phyloP scores from a whole-genome alignment of 92 coral and sea anemone genomes.

The Heliopora coerulea region DNA sequence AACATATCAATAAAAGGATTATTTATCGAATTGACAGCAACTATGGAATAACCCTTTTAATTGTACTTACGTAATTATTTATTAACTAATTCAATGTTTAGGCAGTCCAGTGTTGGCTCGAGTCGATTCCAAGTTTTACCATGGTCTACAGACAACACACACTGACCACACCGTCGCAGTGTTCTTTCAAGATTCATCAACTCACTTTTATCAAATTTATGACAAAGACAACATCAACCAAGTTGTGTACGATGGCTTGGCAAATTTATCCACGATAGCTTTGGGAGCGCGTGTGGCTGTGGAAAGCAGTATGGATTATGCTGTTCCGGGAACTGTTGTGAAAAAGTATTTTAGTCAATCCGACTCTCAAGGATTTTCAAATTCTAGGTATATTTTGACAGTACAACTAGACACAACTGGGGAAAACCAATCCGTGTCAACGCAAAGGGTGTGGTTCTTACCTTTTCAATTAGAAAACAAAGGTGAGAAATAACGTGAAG shows the following conservation, averaged over 20 bases:
- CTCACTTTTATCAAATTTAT: slow-evolving; percentile 5
- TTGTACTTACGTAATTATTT: too few relatives aligned
- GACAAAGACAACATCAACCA: slow-evolving; percentile 12
- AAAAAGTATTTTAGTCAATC: background rate
- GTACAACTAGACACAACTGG: slow-evolving; percentile 11
- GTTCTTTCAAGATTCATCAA: slow-evolving; percentile 3
- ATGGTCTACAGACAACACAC: slow-evolving; percentile 10
- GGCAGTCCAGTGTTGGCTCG: slow-evolving; percentile 22
- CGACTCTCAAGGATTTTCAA: background rate
- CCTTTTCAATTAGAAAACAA: slow-evolving; percentile 8
- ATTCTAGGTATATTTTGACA: background rate
- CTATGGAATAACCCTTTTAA: background rate
- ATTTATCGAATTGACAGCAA: too few relatives aligned
- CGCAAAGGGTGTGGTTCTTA: slow-evolving; percentile 2
- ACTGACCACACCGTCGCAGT: slow-evolving; percentile 12
- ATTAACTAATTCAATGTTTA: too few relatives aligned
- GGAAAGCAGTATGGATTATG: background rate
- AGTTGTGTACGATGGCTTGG: background rate
- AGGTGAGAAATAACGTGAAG: background rate
- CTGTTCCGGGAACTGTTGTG: slow-evolving; percentile 17
- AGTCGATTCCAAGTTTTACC: slow-evolving; percentile 13
- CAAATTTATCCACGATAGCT: background rate
- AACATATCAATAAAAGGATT: too few relatives aligned
- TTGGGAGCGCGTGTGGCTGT: slow-evolving; percentile 1
- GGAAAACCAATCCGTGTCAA: background rate